Percentiles rank a stretch among this genome's conserved stretches.
phyloP scores from a whole-genome alignment of 2,797 vertebrate species.

The Phoxinus dragarum region DNA sequence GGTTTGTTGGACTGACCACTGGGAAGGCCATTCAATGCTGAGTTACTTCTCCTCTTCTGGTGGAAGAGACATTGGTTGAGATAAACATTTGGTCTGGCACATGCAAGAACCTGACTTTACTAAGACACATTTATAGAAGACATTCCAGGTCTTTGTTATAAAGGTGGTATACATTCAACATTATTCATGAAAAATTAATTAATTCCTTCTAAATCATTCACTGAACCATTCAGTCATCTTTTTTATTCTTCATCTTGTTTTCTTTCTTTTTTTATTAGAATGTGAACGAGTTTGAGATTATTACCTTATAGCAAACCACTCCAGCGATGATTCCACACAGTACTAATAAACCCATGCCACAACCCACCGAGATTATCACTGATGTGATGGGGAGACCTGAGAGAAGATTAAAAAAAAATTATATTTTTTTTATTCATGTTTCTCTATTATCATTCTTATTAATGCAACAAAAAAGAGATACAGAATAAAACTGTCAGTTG shows the following conservation, averaged over 20 bases:
- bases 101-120: neutral
- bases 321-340: conserved; percentile 22
- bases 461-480: neutral
- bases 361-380: conserved; percentile 14
- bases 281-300: neutral
- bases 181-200: neutral
- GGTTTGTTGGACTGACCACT: neutral
- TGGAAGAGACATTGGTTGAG: conserved; percentile 16
- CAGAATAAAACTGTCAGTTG: too few relatives aligned
- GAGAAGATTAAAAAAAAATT: neutral
- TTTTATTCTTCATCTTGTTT: too few relatives aligned
- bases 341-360: conserved; percentile 18
- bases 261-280: neutral
- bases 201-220: neutral
- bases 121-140: neutral
- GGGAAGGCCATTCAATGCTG: neutral
- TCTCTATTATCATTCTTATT: neutral
- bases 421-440: neutral
- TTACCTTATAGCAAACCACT: conserved; percentile 43
- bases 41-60: conserved; percentile 29
- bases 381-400: conserved; percentile 25
- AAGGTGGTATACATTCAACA: too few relatives aligned
- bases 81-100: neutral
- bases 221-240: neutral
- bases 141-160: neutral